Conservation (phyloP, 2,888 invertebrate species). For the Rotaria sp. region DNA sequence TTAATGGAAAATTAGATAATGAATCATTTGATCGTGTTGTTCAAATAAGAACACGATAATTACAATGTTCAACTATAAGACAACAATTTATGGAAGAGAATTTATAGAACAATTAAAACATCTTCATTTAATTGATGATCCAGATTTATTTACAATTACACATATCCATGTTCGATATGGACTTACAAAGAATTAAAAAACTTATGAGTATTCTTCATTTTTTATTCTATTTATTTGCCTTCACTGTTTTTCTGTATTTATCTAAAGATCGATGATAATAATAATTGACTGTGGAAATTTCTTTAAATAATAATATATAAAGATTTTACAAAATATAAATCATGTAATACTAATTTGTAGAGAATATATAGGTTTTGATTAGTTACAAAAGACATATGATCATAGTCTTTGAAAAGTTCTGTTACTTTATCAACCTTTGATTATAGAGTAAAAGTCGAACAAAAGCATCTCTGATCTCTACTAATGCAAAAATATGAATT, state of each 20-base stretch:
- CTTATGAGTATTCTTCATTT: neutral
- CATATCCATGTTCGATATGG: neutral
- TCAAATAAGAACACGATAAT: neutral
- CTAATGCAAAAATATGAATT: no score
- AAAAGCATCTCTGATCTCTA: no score
- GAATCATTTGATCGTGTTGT: conserved; percentile 10
- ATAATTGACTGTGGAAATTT: neutral
- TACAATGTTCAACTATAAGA: neutral
- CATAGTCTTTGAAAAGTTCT: no score
- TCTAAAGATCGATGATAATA: neutral
- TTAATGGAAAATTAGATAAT: neutral
- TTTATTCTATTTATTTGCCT: neutral
- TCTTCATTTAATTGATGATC: neutral
- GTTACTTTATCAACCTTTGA: no score
- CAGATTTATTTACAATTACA: conserved; percentile 3
- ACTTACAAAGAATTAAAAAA: neutral
- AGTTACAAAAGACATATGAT: no score
- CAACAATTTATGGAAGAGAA: no score
- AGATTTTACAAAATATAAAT: no score
- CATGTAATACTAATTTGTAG: no score
- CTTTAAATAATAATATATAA: neutral
- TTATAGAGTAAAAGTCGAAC: no score
- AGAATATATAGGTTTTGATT: no score
- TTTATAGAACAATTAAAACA: neutral
- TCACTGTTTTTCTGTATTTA: neutral